phyloP scores from a whole-genome alignment of 2,888 invertebrate genomes.

The Idaea biselata region DNA sequence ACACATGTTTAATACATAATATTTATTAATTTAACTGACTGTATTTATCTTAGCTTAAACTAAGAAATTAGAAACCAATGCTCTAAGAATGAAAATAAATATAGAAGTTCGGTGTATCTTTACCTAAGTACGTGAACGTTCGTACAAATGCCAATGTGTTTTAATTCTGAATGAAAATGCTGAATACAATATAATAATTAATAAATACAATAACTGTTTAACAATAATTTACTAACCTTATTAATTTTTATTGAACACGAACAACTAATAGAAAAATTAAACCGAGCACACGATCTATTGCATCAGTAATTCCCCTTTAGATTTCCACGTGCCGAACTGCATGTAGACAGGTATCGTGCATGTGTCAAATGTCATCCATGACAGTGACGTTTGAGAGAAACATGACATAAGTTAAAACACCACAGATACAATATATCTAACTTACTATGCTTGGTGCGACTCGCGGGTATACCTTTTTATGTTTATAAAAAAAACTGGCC shows the following conservation, averaged over 20 bases:
- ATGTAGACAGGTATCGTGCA: neutral
- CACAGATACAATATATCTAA: neutral
- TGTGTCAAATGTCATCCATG: neutral
- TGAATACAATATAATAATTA: neutral
- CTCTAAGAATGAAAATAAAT: too few relatives aligned
- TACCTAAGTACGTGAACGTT: too few relatives aligned
- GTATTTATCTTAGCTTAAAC: too few relatives aligned
- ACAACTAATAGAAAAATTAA: neutral
- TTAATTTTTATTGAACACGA: neutral
- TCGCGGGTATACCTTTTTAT: too few relatives aligned
- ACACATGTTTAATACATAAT: too few relatives aligned
- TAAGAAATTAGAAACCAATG: too few relatives aligned
- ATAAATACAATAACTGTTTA: neutral
- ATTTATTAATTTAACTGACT: too few relatives aligned
- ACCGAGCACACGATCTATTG: neutral
- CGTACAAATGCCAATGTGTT: too few relatives aligned
- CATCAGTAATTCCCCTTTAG: neutral
- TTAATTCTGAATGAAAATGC: neutral
- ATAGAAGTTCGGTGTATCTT: too few relatives aligned
- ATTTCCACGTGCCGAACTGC: neutral
- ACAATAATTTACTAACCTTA: neutral
- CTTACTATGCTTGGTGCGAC: too few relatives aligned
- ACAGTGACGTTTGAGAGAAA: neutral
- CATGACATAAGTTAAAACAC: neutral
- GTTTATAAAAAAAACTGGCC: too few relatives aligned